Percentiles rank a stretch among this genome's conserved stretches.
These are phyloP conservation scores for Colius striatus DNA, from an alignment of 2,113 vertebrate species.

Conservation along the genomic window DNA sequence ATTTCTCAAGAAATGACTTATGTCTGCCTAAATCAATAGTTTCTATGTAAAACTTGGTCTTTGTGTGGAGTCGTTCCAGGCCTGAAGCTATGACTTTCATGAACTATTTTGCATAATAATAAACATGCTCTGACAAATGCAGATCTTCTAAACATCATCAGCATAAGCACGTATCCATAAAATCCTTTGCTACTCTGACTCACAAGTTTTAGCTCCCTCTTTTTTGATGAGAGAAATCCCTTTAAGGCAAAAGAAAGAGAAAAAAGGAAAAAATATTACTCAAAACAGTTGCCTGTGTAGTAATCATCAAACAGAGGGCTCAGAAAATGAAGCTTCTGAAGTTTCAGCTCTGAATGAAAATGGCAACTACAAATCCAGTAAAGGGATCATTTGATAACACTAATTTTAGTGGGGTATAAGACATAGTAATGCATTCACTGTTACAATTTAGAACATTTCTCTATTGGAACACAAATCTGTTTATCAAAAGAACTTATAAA, in stretches of 20 bases:
- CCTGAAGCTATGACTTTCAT: slow-evolving; percentile 26
- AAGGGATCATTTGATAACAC: neutral
- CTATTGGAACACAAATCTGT: neutral
- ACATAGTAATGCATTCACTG: neutral
- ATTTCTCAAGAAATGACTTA: neutral
- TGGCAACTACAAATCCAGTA: neutral
- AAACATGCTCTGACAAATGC: neutral
- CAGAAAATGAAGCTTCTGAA: neutral
- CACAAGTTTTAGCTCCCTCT: neutral
- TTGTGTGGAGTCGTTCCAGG: neutral
- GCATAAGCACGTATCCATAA: neutral
- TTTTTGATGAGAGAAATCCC: neutral
- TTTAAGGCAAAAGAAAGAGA: slow-evolving; percentile 1
- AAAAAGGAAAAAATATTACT: neutral
- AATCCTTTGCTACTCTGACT: neutral
- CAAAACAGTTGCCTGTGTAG: neutral
- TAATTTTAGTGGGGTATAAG: neutral
- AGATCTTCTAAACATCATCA: neutral
- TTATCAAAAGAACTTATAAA: neutral
- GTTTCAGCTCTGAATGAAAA: slow-evolving; percentile 5
- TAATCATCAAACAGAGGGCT: neutral
- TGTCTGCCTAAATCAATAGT: neutral
- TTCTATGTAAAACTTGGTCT: neutral
- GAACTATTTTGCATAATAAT: neutral
- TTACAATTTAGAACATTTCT: neutral